Conservation (phyloP, 2,113 vertebrate genomes). For the Butastur rufipennis region DNA sequence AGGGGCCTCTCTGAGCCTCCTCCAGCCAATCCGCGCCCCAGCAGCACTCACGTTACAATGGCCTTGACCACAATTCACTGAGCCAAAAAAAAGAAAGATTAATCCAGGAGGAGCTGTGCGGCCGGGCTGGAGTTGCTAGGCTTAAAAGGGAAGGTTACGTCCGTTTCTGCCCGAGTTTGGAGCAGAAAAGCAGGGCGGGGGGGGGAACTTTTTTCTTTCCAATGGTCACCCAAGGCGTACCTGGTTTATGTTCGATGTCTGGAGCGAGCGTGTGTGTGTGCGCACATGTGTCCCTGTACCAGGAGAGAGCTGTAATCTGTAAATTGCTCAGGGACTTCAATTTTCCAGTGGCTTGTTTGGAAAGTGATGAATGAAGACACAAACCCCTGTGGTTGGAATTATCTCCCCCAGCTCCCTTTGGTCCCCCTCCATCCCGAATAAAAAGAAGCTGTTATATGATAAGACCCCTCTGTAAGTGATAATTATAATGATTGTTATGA, state of each 20-base stretch:
- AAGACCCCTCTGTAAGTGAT: slow-evolving; percentile 64
- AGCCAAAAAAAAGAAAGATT: slow-evolving; percentile 86
- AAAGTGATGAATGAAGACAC: slow-evolving; percentile 69
- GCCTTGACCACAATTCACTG: slow-evolving; percentile 90
- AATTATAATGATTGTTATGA: slow-evolving; percentile 69
- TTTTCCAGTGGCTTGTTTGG: slow-evolving; percentile 64
- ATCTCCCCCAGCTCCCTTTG: slow-evolving; percentile 1
- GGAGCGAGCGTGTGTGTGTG: background rate
- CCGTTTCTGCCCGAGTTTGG: slow-evolving; percentile 51
- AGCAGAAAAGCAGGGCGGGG: background rate
- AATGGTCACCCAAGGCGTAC: background rate
- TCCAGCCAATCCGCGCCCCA: slow-evolving; percentile 84
- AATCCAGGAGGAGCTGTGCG: slow-evolving; percentile 82
- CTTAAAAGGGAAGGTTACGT: slow-evolving; percentile 73
- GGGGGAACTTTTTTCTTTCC: background rate
- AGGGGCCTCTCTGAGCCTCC: slow-evolving; percentile 87
- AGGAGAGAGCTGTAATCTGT: slow-evolving; percentile 52
- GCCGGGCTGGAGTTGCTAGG: slow-evolving; percentile 74
- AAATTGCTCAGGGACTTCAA: slow-evolving; percentile 63
- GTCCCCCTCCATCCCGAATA: background rate
- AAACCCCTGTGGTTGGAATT: slow-evolving; percentile 54
- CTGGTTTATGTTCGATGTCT: background rate
- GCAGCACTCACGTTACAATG: slow-evolving; percentile 93
- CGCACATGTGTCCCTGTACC: background rate
- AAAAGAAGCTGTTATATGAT: slow-evolving; percentile 67